Percentiles rank a stretch among this genome's conserved stretches.
These are phyloP conservation scores for Ciona savignyi DNA, from an alignment of 23 tunicate species.

Conservation along the genomic window DNA sequence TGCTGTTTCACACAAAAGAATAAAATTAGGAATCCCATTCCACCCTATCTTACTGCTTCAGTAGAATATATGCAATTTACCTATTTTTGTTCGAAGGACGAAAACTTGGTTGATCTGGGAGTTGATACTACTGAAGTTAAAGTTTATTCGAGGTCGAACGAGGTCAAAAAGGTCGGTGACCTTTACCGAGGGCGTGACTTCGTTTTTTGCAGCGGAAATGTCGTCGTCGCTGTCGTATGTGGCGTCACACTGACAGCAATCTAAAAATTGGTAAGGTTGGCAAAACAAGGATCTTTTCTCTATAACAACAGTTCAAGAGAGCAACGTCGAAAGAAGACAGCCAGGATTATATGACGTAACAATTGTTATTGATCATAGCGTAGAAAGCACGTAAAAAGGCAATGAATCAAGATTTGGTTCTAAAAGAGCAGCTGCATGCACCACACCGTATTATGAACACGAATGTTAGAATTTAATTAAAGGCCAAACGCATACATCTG, in stretches of 20 bases:
- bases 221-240: constrained; percentile 2
- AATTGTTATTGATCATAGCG: not conserved
- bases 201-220: not conserved
- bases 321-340: not conserved
- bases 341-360: not conserved
- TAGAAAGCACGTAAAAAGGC: not conserved
- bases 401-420: not conserved
- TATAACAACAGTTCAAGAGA: not conserved
- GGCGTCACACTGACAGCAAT: constrained; percentile 1
- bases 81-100: constrained; percentile 72
- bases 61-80: no score
- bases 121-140: constrained; percentile 51
- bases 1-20: no score
- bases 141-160: constrained; percentile 61
- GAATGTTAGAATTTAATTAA: no score
- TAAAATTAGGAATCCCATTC: no score
- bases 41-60: no score
- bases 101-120: constrained; percentile 97
- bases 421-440: not conserved
- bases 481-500: no score
- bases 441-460: not conserved
- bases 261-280: no score
- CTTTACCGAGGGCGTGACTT: constrained; percentile 5
- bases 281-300: not conserved
- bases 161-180: constrained; percentile 66